Conservation (phyloP, 1,140 invertebrate genomes). For the Temnothorax longispinosus region DNA sequence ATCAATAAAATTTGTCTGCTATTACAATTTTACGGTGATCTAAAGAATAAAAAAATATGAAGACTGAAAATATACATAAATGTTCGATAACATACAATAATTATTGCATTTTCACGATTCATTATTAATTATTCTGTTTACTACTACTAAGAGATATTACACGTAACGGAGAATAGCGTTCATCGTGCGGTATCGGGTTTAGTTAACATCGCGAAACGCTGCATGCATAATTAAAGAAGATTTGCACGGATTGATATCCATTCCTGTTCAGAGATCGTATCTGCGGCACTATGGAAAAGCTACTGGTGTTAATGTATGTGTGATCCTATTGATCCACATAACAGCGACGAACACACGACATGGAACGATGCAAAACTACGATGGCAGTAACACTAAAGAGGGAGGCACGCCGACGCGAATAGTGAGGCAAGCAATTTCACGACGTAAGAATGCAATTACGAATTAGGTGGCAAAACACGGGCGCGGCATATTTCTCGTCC, state of each 20-base stretch:
- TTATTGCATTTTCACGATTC: not conserved
- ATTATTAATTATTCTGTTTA: not conserved
- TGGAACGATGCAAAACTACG: not conserved
- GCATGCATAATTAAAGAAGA: constrained; percentile 43
- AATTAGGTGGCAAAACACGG: constrained; percentile 50
- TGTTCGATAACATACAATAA: not conserved
- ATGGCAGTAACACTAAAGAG: not conserved
- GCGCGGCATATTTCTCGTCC: constrained; percentile 54
- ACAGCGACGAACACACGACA: not conserved
- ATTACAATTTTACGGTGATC: not conserved
- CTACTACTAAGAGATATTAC: not conserved
- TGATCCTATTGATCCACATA: constrained; percentile 11
- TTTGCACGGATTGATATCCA: constrained; percentile 35
- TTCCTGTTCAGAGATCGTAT: constrained; percentile 1
- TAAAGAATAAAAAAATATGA: not conserved
- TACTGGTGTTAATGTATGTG: not conserved
- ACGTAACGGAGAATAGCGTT: not conserved
- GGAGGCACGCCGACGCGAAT: not conserved
- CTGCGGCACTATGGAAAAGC: not conserved
- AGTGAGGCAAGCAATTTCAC: constrained; percentile 45
- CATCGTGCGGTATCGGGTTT: not conserved
- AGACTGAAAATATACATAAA: not conserved
- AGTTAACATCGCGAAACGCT: constrained; percentile 5
- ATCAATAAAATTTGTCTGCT: constrained; percentile 2
- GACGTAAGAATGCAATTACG: constrained; percentile 71